These are phyloP conservation scores for Campylomormyrus tamandua DNA, from an alignment of 2,113 vertebrate genomes.

Conservation along the genomic window DNA sequence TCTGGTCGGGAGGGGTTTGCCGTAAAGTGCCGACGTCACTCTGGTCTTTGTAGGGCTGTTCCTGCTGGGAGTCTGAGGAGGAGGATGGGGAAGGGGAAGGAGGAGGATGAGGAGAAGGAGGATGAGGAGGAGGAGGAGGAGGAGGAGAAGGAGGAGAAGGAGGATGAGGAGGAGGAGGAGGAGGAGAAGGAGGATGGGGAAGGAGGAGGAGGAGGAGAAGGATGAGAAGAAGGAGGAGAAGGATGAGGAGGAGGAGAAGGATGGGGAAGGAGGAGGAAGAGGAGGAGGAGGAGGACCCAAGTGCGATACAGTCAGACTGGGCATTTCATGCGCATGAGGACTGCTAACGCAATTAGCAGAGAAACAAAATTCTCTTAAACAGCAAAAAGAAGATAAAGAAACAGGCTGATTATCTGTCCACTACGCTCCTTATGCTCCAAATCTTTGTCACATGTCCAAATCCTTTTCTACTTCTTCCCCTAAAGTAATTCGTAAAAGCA, in stretches of 20 bases:
- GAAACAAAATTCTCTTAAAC: neutral
- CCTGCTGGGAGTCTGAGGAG: constrained; percentile 65
- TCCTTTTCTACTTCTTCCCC: neutral
- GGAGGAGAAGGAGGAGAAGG: neutral
- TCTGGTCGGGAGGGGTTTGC: constrained; percentile 88
- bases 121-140: neutral
- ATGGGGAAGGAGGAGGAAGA: neutral
- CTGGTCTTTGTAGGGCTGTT: constrained; percentile 71
- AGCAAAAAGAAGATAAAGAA: neutral
- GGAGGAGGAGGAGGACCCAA: neutral
- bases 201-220: neutral
- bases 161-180: neutral
- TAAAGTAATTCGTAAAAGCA: neutral
- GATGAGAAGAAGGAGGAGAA: too few species aligned
- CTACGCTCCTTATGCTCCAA: neutral
- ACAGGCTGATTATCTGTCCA: neutral
- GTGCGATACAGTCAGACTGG: neutral
- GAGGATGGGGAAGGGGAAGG: neutral
- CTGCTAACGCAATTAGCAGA: neutral
- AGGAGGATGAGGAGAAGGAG: neutral
- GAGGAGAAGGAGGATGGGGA: neutral
- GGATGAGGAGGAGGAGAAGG: neutral
- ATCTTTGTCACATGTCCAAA: neutral
- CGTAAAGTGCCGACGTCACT: constrained; percentile 83
- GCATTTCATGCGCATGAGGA: neutral